Conservation (phyloP, 2,797 vertebrate genomes). For the Percopsis omiscomaycus region DNA sequence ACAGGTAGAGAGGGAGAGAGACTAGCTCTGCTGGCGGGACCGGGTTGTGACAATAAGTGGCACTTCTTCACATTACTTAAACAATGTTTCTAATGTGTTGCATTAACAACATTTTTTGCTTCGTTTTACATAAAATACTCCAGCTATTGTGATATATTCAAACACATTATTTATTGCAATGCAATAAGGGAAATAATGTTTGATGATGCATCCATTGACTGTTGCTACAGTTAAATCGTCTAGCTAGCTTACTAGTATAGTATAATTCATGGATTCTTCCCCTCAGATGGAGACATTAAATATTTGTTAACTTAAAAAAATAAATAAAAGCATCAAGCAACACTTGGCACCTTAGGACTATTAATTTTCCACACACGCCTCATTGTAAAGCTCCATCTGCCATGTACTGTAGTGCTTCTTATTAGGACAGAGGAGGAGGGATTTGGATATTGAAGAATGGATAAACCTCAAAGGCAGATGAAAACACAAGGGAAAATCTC, state of each 20-base stretch:
- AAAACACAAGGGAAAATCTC: slow-evolving; percentile 32
- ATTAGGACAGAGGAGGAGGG: slow-evolving; percentile 43
- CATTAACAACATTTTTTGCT: too few species aligned
- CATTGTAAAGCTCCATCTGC: slow-evolving; percentile 63
- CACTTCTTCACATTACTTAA: too few species aligned
- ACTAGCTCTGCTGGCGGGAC: too few species aligned
- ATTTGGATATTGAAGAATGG: slow-evolving; percentile 45
- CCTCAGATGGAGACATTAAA: slow-evolving; percentile 67
- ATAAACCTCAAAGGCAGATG: slow-evolving; percentile 41
- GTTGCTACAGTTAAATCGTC: slow-evolving; percentile 43
- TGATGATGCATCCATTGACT: slow-evolving; percentile 37
- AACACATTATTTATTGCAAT: too few species aligned
- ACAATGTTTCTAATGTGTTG: too few species aligned
- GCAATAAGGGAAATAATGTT: slow-evolving; percentile 4
- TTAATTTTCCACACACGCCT: slow-evolving; percentile 59
- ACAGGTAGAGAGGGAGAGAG: too few species aligned
- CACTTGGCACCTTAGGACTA: slow-evolving; percentile 57
- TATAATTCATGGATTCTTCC: slow-evolving; percentile 65
- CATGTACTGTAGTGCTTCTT: slow-evolving; percentile 37
- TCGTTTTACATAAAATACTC: too few species aligned
- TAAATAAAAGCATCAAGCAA: slow-evolving; percentile 67
- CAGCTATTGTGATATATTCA: too few species aligned
- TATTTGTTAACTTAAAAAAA: slow-evolving; percentile 63
- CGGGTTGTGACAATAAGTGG: too few species aligned
- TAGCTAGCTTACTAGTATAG: slow-evolving; percentile 43